phyloP scores from a whole-genome alignment of 2,113 vertebrate species.

The Siphamia tubifer region DNA sequence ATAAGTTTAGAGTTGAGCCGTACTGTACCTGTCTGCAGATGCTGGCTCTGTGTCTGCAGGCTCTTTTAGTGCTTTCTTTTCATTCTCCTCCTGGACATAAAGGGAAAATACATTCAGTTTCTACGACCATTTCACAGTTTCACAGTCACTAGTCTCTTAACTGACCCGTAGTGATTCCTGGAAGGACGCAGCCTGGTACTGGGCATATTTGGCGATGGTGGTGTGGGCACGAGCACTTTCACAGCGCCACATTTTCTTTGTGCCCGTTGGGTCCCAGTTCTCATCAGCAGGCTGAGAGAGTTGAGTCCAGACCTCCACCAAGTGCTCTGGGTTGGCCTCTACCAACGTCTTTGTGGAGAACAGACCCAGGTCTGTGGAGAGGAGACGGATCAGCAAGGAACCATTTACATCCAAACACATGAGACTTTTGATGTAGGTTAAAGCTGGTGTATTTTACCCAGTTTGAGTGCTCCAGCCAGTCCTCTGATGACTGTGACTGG shows the following conservation, averaged over 20 bases:
- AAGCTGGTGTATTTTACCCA: constrained; percentile 62
- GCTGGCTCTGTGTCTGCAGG: constrained; percentile 92
- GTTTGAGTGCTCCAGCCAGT: constrained; percentile 97
- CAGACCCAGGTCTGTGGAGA: constrained; percentile 89
- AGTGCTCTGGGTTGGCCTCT: constrained; percentile 97
- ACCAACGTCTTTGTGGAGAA: constrained; percentile 99
- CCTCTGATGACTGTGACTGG: constrained; percentile 99
- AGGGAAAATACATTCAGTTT: background rate
- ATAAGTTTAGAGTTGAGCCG: background rate
- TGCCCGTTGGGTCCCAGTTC: constrained; percentile 96
- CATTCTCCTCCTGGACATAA: constrained; percentile 92
- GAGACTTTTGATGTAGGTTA: background rate
- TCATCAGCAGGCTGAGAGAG: constrained; percentile 95
- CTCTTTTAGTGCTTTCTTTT: constrained; percentile 93
- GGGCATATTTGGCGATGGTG: constrained; percentile 98
- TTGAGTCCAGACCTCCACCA: constrained; percentile 97
- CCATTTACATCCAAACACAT: no score
- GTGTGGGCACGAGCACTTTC: constrained; percentile 95
- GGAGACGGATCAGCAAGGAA: background rate
- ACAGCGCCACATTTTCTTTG: constrained; percentile 96
- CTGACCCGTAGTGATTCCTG: constrained; percentile 96
- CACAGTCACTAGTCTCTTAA: background rate
- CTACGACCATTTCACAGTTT: no score
- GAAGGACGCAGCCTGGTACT: constrained; percentile 98
- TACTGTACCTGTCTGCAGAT: constrained; percentile 91